phyloP scores from a whole-genome alignment of 2,888 invertebrate genomes.

The Geotrupes spiniger region DNA sequence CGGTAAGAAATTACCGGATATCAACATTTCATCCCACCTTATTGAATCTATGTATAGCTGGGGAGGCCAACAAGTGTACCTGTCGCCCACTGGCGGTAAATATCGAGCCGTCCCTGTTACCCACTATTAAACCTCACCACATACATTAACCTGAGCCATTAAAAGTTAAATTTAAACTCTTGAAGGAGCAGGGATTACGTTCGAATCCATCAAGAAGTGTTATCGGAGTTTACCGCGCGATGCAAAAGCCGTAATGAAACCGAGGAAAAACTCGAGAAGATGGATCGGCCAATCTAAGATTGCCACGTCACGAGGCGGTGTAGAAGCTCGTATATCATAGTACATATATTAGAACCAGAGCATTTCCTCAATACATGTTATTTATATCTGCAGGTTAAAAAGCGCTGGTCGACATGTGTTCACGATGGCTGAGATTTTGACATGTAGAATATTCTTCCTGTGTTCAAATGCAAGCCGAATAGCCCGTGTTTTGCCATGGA shows the following conservation, averaged over 20 bases:
- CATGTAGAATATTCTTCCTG: constrained; percentile 23
- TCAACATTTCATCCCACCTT: too few relatives aligned
- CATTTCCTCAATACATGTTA: constrained; percentile 37
- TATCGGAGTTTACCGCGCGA: constrained; percentile 29
- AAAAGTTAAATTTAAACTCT: constrained; percentile 38
- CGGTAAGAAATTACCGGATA: too few relatives aligned
- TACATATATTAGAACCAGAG: constrained; percentile 31
- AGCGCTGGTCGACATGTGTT: constrained; percentile 35
- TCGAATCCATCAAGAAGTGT: constrained; percentile 36
- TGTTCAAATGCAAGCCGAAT: constrained; percentile 17
- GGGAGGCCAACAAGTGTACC: background rate
- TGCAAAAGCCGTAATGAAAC: constrained; percentile 37
- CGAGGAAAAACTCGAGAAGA: constrained; percentile 36
- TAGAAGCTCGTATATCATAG: constrained; percentile 34
- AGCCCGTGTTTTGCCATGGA: background rate
- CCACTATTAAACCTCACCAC: constrained; percentile 20
- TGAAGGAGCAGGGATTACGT: constrained; percentile 29
- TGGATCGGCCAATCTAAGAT: constrained; percentile 39
- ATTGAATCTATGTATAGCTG: too few relatives aligned
- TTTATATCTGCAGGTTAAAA: constrained; percentile 36
- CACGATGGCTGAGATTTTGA: constrained; percentile 29
- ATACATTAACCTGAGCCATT: constrained; percentile 30
- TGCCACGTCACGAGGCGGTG: constrained; percentile 29
- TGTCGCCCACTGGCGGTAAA: background rate
- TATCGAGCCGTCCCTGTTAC: background rate